phyloP scores from a whole-genome alignment of 2,797 vertebrate species.

The Prunella strophiata region DNA sequence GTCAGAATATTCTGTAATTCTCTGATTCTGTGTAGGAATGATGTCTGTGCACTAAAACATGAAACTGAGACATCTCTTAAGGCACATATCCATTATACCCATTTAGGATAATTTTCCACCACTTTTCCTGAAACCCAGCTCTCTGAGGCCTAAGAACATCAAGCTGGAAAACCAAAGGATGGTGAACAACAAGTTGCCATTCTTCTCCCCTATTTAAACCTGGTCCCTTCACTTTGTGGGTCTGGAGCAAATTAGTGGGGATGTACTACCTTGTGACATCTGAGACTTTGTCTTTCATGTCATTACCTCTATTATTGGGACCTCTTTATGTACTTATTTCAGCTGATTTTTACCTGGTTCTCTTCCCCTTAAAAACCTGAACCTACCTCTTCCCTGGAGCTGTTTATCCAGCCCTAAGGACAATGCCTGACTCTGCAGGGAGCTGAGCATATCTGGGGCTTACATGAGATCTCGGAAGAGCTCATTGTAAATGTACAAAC shows the following conservation, averaged over 20 bases:
- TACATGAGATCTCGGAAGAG: neutral
- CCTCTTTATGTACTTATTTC: neutral
- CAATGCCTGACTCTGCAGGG: neutral
- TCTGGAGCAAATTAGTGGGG: neutral
- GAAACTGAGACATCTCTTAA: neutral
- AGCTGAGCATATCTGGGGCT: neutral
- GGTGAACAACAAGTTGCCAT: fast-evolving
- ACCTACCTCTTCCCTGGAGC: neutral
- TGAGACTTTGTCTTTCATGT: neutral
- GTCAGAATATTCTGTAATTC: neutral
- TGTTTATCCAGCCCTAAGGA: neutral
- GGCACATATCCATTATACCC: fast-evolving
- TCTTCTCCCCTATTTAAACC: neutral
- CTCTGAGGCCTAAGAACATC: neutral
- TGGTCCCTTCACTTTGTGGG: neutral
- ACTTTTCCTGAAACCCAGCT: neutral
- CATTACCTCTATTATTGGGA: neutral
- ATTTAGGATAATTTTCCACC: neutral
- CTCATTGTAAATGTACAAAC: neutral
- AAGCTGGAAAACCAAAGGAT: neutral
- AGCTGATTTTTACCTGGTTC: neutral
- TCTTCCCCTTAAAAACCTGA: neutral
- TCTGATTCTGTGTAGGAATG: neutral
- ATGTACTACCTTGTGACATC: neutral
- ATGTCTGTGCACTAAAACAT: neutral